phyloP scores from a whole-genome alignment of 1,140 invertebrate genomes.

The Eueides isabella region DNA sequence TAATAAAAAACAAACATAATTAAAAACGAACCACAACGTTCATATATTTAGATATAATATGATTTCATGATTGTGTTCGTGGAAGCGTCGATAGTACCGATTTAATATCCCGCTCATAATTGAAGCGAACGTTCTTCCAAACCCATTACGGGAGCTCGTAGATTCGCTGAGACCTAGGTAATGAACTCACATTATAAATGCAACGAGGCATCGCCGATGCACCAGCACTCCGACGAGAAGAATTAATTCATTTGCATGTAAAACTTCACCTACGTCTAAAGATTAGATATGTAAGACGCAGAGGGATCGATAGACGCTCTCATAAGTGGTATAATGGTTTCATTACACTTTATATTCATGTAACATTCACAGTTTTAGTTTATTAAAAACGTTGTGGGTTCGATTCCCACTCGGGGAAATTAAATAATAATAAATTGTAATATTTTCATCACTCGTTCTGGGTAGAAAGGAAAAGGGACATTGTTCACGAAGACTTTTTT shows the following conservation, averaged over 20 bases:
- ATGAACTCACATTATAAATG: slow-evolving; percentile 81
- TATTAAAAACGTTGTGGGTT: no score
- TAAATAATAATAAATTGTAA: no score
- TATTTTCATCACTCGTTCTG: no score
- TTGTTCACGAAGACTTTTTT: no score
- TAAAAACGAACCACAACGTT: not conserved
- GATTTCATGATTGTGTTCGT: slow-evolving; percentile 9
- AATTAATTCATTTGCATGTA: slow-evolving; percentile 81
- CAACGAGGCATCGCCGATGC: slow-evolving; percentile 75
- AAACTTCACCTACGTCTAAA: slow-evolving; percentile 71
- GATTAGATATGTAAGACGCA: slow-evolving; percentile 56
- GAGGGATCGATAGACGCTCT: slow-evolving; percentile 47
- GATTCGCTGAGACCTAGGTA: slow-evolving; percentile 66
- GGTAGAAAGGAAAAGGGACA: no score
- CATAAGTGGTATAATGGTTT: slow-evolving; percentile 29
- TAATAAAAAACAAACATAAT: not conserved
- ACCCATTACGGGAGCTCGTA: slow-evolving; percentile 67
- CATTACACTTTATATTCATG: slow-evolving; percentile 12
- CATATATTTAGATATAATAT: not conserved
- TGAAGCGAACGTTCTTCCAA: slow-evolving; percentile 75
- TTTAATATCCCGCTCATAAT: slow-evolving; percentile 77
- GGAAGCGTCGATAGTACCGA: slow-evolving; percentile 53
- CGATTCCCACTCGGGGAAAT: no score
- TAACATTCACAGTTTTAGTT: not conserved
- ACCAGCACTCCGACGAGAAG: slow-evolving; percentile 67